These are phyloP conservation scores for Notospermus geniculatus DNA, from an alignment of 1,140 invertebrate species.

Conservation along the genomic window DNA sequence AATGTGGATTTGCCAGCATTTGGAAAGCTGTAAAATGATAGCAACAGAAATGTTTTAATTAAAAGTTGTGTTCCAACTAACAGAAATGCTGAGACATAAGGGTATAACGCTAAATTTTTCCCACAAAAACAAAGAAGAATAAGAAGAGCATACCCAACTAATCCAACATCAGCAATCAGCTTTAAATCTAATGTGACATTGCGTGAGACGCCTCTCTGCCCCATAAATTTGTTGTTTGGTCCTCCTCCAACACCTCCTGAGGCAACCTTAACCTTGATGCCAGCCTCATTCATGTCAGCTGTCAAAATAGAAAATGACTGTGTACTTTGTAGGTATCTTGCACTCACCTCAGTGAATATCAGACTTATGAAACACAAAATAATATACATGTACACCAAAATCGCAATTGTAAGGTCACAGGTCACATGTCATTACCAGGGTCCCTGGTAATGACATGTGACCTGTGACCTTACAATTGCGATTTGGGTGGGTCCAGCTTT, in stretches of 20 bases:
- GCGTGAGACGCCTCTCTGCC: slow-evolving; percentile 70
- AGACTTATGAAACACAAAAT: too few species aligned
- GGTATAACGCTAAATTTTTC: too few species aligned
- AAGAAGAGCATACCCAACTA: slow-evolving; percentile 61
- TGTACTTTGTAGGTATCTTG: too few species aligned
- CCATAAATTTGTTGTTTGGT: slow-evolving; percentile 87
- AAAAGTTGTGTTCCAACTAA: too few species aligned
- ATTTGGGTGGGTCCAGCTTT: too few species aligned
- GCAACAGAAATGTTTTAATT: background rate
- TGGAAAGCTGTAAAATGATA: slow-evolving; percentile 79
- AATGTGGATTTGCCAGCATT: slow-evolving; percentile 97
- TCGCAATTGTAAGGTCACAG: too few species aligned
- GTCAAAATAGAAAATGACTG: slow-evolving; percentile 55
- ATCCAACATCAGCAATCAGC: slow-evolving; percentile 89
- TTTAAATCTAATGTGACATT: slow-evolving; percentile 72
- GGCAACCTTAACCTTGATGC: slow-evolving; percentile 86
- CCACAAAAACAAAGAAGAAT: slow-evolving; percentile 1
- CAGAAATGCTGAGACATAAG: too few species aligned
- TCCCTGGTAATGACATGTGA: too few species aligned
- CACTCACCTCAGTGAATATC: too few species aligned
- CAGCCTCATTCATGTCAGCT: slow-evolving; percentile 68
- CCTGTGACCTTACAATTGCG: too few species aligned
- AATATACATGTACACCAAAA: too few species aligned
- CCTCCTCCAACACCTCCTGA: slow-evolving; percentile 90
- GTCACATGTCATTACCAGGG: too few species aligned